phyloP scores from a whole-genome alignment of 2,888 invertebrate genomes.

The Rhamnusium bicolor region DNA sequence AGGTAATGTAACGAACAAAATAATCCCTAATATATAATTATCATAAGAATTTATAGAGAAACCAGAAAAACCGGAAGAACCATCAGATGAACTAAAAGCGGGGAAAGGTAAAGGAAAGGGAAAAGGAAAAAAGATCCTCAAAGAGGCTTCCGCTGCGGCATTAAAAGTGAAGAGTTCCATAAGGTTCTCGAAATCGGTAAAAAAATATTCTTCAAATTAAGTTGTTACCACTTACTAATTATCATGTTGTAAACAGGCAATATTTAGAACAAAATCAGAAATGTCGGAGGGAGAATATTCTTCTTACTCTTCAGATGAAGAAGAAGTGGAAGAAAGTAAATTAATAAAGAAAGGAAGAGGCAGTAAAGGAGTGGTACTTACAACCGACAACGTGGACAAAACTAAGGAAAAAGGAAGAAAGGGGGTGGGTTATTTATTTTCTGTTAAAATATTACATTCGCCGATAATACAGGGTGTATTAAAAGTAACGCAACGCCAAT shows the following conservation, averaged over 20 bases:
- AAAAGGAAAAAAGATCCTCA: background rate
- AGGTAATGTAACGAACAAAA: background rate
- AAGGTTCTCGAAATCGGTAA: background rate
- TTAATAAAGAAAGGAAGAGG: slow-evolving; percentile 60
- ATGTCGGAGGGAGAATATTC: too few species aligned
- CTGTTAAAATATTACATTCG: too few species aligned
- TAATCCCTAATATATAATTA: background rate
- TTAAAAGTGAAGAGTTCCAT: background rate
- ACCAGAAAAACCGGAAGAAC: background rate
- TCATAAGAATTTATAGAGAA: background rate
- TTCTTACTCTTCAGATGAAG: background rate
- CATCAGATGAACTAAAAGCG: background rate
- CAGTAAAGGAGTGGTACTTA: slow-evolving; percentile 5
- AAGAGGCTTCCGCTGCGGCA: too few species aligned
- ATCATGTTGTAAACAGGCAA: background rate
- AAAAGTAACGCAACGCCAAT: too few species aligned
- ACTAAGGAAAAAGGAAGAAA: slow-evolving; percentile 69
- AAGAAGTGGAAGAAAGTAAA: slow-evolving; percentile 3
- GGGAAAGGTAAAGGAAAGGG: background rate
- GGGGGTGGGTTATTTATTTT: background rate
- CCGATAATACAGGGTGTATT: too few species aligned
- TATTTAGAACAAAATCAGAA: background rate
- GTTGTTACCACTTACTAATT: background rate
- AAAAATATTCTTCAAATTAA: background rate
- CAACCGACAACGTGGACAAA: slow-evolving; percentile 55